Conservation (phyloP, 2,113 vertebrate genomes). For the Caranx ignobilis region DNA sequence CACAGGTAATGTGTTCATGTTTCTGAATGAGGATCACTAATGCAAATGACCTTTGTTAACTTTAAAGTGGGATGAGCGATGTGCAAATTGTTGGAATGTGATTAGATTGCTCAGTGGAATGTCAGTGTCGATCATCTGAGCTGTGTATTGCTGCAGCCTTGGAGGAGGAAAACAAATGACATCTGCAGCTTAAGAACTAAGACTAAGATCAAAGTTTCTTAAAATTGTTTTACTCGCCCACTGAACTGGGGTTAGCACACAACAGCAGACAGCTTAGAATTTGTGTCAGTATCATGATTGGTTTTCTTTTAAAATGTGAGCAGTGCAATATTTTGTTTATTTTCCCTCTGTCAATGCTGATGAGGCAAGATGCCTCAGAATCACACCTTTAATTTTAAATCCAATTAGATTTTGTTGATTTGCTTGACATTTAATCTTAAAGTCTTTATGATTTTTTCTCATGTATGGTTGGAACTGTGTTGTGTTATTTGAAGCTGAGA, state of each 20-base stretch:
- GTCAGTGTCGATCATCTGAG: background rate
- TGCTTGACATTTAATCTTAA: background rate
- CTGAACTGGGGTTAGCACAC: background rate
- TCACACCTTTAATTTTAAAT: background rate
- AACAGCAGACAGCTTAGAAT: background rate
- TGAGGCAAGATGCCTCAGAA: too few species aligned
- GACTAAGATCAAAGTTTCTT: background rate
- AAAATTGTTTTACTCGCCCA: background rate
- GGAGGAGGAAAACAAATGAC: background rate
- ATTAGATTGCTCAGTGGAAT: constrained; percentile 34
- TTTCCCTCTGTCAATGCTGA: background rate
- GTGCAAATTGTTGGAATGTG: constrained; percentile 25
- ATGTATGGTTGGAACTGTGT: background rate
- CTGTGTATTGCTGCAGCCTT: background rate
- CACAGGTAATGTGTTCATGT: constrained; percentile 11
- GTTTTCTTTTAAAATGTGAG: background rate
- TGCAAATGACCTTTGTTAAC: constrained; percentile 35
- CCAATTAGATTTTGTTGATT: too few species aligned
- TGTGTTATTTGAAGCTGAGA: background rate
- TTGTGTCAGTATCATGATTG: background rate
- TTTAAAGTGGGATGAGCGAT: background rate
- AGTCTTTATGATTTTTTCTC: background rate
- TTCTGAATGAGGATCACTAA: constrained; percentile 45
- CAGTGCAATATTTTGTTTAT: background rate
- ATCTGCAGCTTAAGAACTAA: background rate